These are phyloP conservation scores for Pempheris klunzingeri DNA, from an alignment of 2,797 vertebrate genomes.

Conservation along the genomic window DNA sequence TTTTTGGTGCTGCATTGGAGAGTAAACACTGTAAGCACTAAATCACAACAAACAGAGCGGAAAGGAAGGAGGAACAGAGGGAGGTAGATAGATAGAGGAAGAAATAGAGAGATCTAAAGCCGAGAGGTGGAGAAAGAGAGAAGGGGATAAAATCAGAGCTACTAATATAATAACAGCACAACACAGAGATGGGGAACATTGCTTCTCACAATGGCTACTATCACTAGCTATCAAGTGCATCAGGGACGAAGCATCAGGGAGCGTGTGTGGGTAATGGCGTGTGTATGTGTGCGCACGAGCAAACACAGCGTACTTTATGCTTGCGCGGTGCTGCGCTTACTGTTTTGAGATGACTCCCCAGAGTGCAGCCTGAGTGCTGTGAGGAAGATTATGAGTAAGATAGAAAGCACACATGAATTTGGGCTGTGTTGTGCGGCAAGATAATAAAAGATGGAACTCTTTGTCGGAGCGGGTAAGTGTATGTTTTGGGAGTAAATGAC, in stretches of 20 bases:
- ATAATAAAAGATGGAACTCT: conserved; percentile 79
- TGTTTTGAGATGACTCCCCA: conserved; percentile 74
- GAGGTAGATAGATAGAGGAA: conserved; percentile 43
- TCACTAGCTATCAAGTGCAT: conserved; percentile 77
- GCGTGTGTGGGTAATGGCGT: conserved; percentile 17
- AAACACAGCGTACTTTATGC: conserved; percentile 51
- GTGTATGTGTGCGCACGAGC: conserved; percentile 28
- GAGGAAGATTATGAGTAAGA: conserved; percentile 79
- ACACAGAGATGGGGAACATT: conserved; percentile 74
- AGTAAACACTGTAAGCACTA: conserved; percentile 78
- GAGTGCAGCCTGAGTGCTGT: conserved; percentile 76
- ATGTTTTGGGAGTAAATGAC: conserved; percentile 79
- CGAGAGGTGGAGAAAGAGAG: conserved; percentile 54
- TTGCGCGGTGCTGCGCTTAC: conserved; percentile 55
- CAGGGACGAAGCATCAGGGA: conserved; percentile 52
- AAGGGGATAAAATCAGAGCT: conserved; percentile 66
- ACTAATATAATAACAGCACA: conserved; percentile 82
- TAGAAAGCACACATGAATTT: conserved; percentile 77
- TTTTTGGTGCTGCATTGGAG: conserved; percentile 69
- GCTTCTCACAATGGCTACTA: conserved; percentile 75
- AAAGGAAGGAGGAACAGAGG: conserved; percentile 47
- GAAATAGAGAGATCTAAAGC: conserved; percentile 42
- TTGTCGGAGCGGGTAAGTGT: conserved; percentile 73
- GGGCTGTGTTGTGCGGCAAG: conserved; percentile 78
- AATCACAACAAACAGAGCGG: conserved; percentile 67